Percentiles rank a stretch among this genome's conserved stretches.
Conservation (phyloP, 2,113 vertebrate genomes). For the Calcarius ornatus region DNA sequence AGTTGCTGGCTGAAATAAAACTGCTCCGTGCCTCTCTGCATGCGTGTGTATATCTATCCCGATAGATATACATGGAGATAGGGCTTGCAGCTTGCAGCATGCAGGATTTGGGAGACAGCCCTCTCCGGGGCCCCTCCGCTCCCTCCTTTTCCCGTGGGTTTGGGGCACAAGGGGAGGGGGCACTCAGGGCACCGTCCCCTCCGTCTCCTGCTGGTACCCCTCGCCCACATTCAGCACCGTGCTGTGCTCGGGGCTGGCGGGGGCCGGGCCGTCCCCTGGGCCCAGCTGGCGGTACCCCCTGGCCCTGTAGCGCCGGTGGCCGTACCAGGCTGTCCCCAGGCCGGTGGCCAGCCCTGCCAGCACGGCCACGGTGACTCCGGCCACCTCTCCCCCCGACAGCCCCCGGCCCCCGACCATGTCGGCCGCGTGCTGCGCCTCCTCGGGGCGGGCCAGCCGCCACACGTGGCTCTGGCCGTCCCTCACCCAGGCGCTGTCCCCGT, state of each 20-base stretch:
- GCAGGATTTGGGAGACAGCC: not conserved
- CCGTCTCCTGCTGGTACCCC: not conserved
- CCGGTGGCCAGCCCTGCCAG: not conserved
- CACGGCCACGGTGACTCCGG: not conserved
- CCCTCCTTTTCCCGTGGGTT: not conserved
- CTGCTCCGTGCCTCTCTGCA: constrained; percentile 18
- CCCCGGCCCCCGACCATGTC: not conserved
- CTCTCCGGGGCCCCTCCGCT: accelerated
- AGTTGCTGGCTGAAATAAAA: constrained; percentile 58
- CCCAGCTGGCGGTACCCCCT: not conserved
- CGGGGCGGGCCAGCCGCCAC: constrained; percentile 75
- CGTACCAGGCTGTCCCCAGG: not conserved
- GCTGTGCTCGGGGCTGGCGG: accelerated
- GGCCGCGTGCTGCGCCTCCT: constrained; percentile 46
- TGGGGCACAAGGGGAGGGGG: not conserved
- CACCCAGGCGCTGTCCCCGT: constrained; percentile 79
- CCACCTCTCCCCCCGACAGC: constrained; percentile 21
- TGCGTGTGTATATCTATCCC: constrained; percentile 42
- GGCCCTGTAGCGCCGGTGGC: constrained; percentile 21
- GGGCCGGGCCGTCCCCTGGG: not conserved
- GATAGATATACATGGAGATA: constrained; percentile 31
- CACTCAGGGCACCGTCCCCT: not conserved
- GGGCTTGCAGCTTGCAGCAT: not conserved
- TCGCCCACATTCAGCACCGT: not conserved
- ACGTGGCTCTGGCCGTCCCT: constrained; percentile 71